phyloP scores from a whole-genome alignment of 2,113 vertebrate species.

The Mus pahari region DNA sequence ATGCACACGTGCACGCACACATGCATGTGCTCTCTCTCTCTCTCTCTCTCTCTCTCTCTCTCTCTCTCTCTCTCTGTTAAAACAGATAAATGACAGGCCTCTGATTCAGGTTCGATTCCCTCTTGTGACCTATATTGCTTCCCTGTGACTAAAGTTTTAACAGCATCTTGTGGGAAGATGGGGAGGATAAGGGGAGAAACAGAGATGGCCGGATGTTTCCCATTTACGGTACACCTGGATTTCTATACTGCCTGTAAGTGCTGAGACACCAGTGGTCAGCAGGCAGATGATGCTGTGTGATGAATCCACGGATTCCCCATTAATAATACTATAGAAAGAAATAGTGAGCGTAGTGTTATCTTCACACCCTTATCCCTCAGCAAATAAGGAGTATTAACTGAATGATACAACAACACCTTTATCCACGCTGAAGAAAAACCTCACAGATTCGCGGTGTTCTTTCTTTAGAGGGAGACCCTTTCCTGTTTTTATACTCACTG shows the following conservation, averaged over 20 bases:
- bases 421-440: background rate
- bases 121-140: background rate
- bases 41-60: too few species aligned
- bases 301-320: background rate
- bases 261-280: background rate
- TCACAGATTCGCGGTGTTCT: background rate
- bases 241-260: background rate
- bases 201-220: background rate
- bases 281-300: background rate
- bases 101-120: constrained; percentile 4
- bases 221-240: background rate
- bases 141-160: background rate
- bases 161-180: background rate
- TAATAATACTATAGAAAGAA: background rate
- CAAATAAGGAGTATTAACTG: background rate
- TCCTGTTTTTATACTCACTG: background rate
- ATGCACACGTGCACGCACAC: background rate
- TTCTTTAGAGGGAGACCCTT: background rate
- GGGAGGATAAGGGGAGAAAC: background rate
- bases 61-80: background rate
- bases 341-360: background rate
- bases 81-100: constrained; percentile 31
- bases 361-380: background rate
- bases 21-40: too few species aligned
- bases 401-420: background rate